Conservation (phyloP, 2,888 invertebrate species). For the Rhingia rostrata region DNA sequence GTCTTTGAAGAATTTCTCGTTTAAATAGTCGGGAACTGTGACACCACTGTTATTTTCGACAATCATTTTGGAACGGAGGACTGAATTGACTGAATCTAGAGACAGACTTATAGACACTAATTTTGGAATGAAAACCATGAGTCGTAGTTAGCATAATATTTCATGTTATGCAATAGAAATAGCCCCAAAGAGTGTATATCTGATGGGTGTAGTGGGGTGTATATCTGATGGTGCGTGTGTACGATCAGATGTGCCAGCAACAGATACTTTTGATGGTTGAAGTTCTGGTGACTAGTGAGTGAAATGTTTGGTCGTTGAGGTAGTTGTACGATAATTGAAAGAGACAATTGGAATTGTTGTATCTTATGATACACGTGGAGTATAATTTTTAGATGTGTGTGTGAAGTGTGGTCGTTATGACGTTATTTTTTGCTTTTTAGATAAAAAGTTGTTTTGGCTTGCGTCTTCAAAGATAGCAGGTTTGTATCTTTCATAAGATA, state of each 20-base stretch:
- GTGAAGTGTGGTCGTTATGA: no score
- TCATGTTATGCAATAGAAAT: conserved; percentile 1
- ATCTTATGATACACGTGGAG: no score
- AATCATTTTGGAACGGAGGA: conserved; percentile 9
- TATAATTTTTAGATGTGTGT: no score
- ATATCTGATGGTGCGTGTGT: neutral
- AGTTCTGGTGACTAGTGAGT: no score
- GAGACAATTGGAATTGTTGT: no score
- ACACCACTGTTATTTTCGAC: conserved; percentile 32
- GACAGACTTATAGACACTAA: conserved; percentile 9
- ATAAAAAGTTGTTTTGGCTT: no score
- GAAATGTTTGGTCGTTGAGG: no score
- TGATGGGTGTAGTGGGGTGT: neutral
- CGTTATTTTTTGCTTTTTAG: no score
- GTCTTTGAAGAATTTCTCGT: conserved; percentile 78
- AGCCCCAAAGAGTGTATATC: neutral
- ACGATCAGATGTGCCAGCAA: neutral
- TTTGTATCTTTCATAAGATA: no score
- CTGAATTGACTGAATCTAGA: neutral
- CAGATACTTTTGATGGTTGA: no score
- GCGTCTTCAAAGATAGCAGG: no score
- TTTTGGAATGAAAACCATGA: neutral
- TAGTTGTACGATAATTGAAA: no score
- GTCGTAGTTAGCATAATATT: neutral
- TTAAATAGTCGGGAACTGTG: conserved; percentile 77